Base-by-base conservation (phyloP, 2,113 vertebrate species). In the Camarhynchus parvulus region DNA sequence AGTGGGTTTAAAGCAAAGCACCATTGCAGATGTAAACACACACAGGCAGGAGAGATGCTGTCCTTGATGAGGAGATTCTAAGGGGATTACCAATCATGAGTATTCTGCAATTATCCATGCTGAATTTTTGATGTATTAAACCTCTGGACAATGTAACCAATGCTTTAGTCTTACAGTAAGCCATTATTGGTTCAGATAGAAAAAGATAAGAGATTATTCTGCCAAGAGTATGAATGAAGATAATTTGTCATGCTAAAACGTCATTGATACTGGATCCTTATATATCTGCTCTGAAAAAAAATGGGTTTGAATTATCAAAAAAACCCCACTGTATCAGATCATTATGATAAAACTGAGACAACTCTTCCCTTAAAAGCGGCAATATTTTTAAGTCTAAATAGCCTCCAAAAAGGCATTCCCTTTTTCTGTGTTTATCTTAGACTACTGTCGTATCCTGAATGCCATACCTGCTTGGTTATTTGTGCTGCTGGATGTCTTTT, bases 121-220 rank as follows among this genome's bases (percentile, higher is more conserved):
- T 69, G 81, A 83, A 61, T 76, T 89, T 91, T 46, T 89, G 84
- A 76, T 2, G 0, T 62, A 73, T 85, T 85, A 90, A 90, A 74
- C 2, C 4, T 50, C 63, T 82, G 47, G 67, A 90, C 25, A 91
- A 50, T 73, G 58, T 75, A 87, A 82, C 49, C 21, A 52, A 24
- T 53, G 55, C 5, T 85, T 82, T 73, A 56, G 35, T 66, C 46
- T 83, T 73, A 77, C 18, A 80, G 28, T 8, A 83, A 81, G 17
- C 27, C 9, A 33, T 85, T 61, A 30, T 82, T 84, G 89, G 28
- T 92, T 76, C 81, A 49, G 20, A 73, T 42, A 83, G 73, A 37
- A 87, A 68, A 90, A 78, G 33, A 62, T 20, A 68, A 87, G 64
- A 39, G 15, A 82, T 84, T 82, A 27, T 94, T 73, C 58, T 92